phyloP scores from a whole-genome alignment of 2,888 invertebrate genomes.

The Tipula lateralis region DNA sequence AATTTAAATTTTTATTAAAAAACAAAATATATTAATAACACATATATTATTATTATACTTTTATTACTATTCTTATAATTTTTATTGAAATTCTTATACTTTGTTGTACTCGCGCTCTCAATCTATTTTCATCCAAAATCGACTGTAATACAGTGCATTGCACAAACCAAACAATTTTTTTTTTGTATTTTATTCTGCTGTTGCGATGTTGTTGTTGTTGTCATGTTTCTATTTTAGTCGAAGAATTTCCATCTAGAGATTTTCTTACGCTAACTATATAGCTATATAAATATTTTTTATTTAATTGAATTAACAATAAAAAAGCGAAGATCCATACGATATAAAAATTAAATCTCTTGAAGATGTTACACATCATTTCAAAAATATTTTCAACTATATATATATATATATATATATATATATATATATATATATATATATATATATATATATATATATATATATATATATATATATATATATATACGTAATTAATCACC shows the following conservation, averaged over 20 bases:
- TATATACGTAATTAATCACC: no score
- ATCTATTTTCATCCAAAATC: background rate
- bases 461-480: no score
- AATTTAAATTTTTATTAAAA: no score
- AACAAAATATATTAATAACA: conserved; percentile 28
- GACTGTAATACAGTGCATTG: conserved; percentile 12
- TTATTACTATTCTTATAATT: background rate
- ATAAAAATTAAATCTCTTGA: background rate
- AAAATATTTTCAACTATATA: no score
- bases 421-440: background rate
- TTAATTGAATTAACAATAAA: background rate
- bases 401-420: background rate
- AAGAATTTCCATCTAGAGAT: background rate
- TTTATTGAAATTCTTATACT: background rate
- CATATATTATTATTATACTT: background rate
- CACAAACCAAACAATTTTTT: background rate
- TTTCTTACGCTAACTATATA: background rate
- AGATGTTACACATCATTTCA: background rate
- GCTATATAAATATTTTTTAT: background rate
- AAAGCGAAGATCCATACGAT: background rate
- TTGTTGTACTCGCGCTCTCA: background rate
- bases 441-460: background rate
- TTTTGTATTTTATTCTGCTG: background rate
- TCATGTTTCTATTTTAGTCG: conserved; percentile 1
- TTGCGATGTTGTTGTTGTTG: background rate